Evolutionary conservation across 92 coral and sea anemone species (phyloP), one percentile per base, ranked within the genome.

Genomic region (Paragorgia papillata): DNA sequence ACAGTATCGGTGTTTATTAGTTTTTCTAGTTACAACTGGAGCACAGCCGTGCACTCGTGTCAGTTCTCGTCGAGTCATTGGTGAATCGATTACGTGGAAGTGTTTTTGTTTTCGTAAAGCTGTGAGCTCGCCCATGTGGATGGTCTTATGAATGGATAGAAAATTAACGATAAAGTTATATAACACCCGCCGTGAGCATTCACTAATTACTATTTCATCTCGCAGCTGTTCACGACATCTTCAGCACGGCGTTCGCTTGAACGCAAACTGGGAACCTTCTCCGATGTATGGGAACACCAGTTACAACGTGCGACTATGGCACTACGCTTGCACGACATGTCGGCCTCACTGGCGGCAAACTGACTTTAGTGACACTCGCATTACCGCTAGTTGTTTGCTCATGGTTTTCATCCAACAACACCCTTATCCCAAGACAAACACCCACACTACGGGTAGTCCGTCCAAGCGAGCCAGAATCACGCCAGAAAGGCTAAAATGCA

Each of bases 331-430:
- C 41, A 12, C 57, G 50, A 28, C 43, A 48, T 7, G 14, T 25
- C 27, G 25, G 24, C 15, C 21, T 28, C 29, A 33, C 24, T 58
- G 78, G 78, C 78, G 64, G 78, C 78, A 71, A 71, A 71, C 48
- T 71, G 64, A 35, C 24, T 44, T 33, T 26, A 29, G 54, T 26
- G 18, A 54, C 51, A 20, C 64, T 71, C 78, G 54, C 13, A 51
- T 71, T 71, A 71, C 78, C 17, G 63, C 24, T 1, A 22, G 69
- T 15, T 62, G 68, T 75, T 59, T 75, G 48, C 81, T 33, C 70
- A 71, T 71, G 78, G 64, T 71, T 71, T 71, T 32, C 64, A 54
- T 71, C 78, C 43, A 71, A 71, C 78, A 71, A 71, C 78, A 71
- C 78, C 49, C 76, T 69, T 71, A 71, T 71, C 78, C 63, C 24